Base-by-base conservation (phyloP, 2,888 invertebrate genomes). In the Phymatocera aterrima region DNA sequence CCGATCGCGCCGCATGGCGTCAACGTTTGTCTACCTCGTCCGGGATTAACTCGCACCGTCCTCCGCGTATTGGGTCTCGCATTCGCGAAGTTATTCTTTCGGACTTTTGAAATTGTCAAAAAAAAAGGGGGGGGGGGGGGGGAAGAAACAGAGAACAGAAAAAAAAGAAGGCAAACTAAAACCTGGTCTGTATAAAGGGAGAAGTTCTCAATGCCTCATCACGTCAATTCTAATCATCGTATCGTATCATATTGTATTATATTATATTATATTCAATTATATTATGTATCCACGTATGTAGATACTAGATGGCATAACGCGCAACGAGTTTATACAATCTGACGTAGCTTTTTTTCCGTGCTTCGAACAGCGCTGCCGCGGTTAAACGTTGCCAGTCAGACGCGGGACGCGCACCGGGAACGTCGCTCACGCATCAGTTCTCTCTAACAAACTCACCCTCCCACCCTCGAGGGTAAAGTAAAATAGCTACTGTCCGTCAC, bases 371-470 rank as follows among this genome's bases (percentile, higher is more conserved):
- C 84, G 85, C 84, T 83, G 82, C 84, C 84, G 83, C 85, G 83
- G 83, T 80, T 79, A 83, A 84, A 83, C 85, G 86, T 85, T 85
- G 88, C 51, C 78, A 79, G 79, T 79, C 48, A 61, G 79, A 64
- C 77, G 79, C 75, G 46, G 85, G 85, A 87, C 87, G 88, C 86
- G 88, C 85, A 84, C 85, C 85, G 84, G 85, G 83, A 83, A 85
- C 84, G 84, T 86, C 85, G 81, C 81, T 79, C 75, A 54, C 79
- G 54, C 64, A 78, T 54, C 77, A 80, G 79, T 79, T n/a, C n/a
- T 34, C 34, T 37, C 64, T 72, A 3, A n/a, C 6, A n/a, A n/a
- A 48, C 57, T 54, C 77, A 43, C 57, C 81, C 80, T 74, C 68
- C 65, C 70, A 79, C 79, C 79, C 79, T 77, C 78, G 80, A 75